These are phyloP conservation scores for Clitarchus hookeri DNA, from an alignment of 2,888 invertebrate genomes.

Conservation along the genomic window DNA sequence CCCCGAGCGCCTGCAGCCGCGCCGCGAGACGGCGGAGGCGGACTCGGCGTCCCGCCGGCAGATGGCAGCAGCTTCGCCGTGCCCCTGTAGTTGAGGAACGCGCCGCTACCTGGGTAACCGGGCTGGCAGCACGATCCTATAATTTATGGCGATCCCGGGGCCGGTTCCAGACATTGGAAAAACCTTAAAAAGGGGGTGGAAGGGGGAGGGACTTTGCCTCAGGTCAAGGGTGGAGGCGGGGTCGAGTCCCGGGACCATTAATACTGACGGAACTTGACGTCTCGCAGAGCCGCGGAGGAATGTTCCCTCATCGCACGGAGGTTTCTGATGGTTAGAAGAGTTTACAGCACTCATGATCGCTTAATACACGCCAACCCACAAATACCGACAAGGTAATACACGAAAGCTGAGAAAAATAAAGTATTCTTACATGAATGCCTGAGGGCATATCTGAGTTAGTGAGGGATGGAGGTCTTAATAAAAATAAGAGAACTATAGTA, in stretches of 20 bases:
- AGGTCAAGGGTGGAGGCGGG: not conserved
- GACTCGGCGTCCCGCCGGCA: too few species aligned
- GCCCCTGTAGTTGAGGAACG: constrained; percentile 1
- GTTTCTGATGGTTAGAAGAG: too few species aligned
- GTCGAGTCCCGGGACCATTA: not conserved
- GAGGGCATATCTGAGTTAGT: too few species aligned
- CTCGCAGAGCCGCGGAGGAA: not conserved
- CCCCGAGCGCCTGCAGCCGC: too few species aligned
- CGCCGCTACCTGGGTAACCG: not conserved
- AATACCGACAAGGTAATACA: too few species aligned
- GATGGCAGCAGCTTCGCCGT: not conserved
- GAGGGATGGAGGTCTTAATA: too few species aligned
- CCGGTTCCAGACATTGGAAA: not conserved
- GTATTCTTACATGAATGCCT: too few species aligned
- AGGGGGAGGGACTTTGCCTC: not conserved
- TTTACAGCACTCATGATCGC: too few species aligned
- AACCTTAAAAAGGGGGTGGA: not conserved
- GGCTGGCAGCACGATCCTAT: not conserved
- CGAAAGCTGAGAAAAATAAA: too few species aligned
- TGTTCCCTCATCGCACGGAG: not conserved
- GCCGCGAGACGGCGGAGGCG: too few species aligned
- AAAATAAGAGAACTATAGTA: too few species aligned
- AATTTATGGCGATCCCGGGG: not conserved
- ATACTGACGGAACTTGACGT: not conserved
- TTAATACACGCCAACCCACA: too few species aligned